A percentile compares a stretch with the other conserved stretches of the same genome.
phyloP scores from a whole-genome alignment of 2,113 vertebrate genomes.

The Kobus ellipsiprymnus region DNA sequence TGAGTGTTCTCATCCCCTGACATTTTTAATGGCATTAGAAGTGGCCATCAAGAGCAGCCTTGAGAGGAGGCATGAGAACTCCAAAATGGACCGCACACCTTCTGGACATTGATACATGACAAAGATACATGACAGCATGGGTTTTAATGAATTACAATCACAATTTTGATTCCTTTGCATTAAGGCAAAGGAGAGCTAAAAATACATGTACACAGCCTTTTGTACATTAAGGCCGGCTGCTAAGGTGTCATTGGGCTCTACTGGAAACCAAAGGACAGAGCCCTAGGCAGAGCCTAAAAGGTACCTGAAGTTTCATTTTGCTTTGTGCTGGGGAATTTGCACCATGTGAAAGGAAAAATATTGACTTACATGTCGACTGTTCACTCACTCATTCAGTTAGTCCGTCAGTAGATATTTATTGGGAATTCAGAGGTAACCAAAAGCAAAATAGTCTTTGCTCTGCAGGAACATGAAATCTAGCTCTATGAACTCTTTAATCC shows the following conservation, averaged over 20 bases:
- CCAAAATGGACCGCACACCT: not conserved
- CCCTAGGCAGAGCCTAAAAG: not conserved
- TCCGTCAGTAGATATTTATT: not conserved
- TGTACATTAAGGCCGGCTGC: not conserved
- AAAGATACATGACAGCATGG: not conserved
- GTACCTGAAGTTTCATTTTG: not conserved
- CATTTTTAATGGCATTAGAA: slow-evolving; percentile 21
- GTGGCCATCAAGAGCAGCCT: not conserved
- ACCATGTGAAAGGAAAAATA: not conserved
- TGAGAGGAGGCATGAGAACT: not conserved
- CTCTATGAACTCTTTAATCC: not conserved
- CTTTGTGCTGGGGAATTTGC: not conserved
- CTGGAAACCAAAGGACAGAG: not conserved
- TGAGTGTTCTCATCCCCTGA: not conserved
- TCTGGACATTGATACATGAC: not conserved
- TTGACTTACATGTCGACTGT: not conserved
- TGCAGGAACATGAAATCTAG: not conserved
- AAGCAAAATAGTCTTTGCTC: not conserved
- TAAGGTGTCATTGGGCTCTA: not conserved
- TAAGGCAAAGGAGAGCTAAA: not conserved
- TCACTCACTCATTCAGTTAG: not conserved
- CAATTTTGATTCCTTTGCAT: not conserved
- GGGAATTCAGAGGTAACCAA: not conserved
- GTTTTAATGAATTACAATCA: not conserved
- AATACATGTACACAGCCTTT: not conserved